These are phyloP conservation scores for Polypedilum pembai DNA, from an alignment of 1,140 invertebrate genomes.

Conservation along the genomic window DNA sequence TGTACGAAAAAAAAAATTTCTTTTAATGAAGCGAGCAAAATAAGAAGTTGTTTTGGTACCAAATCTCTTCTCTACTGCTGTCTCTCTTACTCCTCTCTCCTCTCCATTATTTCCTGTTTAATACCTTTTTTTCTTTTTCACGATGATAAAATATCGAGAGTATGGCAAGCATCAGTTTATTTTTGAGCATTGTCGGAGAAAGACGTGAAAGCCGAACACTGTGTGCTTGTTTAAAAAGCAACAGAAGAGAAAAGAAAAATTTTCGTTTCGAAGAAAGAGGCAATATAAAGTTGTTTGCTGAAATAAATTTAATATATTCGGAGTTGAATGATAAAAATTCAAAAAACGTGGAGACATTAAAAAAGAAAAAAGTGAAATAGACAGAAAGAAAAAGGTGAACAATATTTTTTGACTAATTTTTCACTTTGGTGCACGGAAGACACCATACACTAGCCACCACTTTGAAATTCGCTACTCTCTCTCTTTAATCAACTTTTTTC, in stretches of 20 bases:
- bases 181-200: slow-evolving; percentile 3
- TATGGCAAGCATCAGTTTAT: slow-evolving; percentile 22
- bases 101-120: slow-evolving; percentile 9
- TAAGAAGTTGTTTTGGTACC: neutral
- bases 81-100: too few relatives aligned
- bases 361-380: slow-evolving; percentile 2
- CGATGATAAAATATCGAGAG: slow-evolving; percentile 12
- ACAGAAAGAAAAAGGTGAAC: neutral
- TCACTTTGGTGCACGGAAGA: too few relatives aligned
- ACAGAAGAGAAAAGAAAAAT: neutral
- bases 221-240: neutral
- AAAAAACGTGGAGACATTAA: neutral
- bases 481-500: too few relatives aligned
- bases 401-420: too few relatives aligned
- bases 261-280: neutral
- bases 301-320: neutral
- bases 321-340: neutral
- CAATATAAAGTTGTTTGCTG: neutral
- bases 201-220: neutral
- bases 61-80: neutral
- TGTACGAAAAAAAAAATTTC: neutral
- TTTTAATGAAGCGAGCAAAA: neutral
- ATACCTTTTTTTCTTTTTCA: slow-evolving; percentile 9
- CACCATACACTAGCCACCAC: too few relatives aligned
- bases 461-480: too few relatives aligned